Evolutionary conservation across 2,888 invertebrate genomes (phyloP).

Genomic region (Lasioglossum lativentre): DNA sequence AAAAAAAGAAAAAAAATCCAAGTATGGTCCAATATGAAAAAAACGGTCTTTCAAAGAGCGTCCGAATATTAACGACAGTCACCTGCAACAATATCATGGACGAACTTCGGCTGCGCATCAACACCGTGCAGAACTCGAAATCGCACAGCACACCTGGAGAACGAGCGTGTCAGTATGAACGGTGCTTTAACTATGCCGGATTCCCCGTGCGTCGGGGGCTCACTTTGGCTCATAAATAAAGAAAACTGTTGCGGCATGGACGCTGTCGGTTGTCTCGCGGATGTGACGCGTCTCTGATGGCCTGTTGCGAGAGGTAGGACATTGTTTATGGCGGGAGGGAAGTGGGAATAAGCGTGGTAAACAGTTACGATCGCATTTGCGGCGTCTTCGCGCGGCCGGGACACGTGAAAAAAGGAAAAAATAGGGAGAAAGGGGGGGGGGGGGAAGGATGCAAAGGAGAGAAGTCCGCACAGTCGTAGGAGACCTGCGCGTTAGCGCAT

Average conservation of each 20-base stretch:
- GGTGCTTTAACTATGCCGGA: background rate
- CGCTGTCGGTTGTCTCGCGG: background rate
- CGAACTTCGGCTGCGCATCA: too few relatives aligned
- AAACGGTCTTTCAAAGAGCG: too few relatives aligned
- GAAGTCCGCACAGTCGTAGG: slow-evolving; percentile 59
- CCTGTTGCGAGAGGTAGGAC: background rate
- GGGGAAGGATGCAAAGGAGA: slow-evolving; percentile 48
- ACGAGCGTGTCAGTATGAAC: too few relatives aligned
- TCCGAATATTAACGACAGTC: too few relatives aligned
- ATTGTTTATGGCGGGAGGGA: background rate
- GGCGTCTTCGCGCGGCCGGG: slow-evolving; percentile 26
- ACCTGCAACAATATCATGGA: too few relatives aligned
- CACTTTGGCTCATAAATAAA: background rate
- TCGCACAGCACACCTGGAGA: too few relatives aligned
- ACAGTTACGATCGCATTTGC: slow-evolving; percentile 1
- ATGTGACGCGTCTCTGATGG: background rate
- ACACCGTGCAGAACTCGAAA: too few relatives aligned
- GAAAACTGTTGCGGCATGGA: background rate
- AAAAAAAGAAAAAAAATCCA: too few relatives aligned
- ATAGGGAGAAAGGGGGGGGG: background rate
- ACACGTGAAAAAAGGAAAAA: background rate
- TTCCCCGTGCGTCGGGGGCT: background rate
- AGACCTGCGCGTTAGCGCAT: slow-evolving; percentile 73
- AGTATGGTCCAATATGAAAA: too few relatives aligned
- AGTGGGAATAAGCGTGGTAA: background rate